These are phyloP conservation scores for Spisula subtruncata DNA, from an alignment of 2,888 invertebrate species.

Conservation along the genomic window DNA sequence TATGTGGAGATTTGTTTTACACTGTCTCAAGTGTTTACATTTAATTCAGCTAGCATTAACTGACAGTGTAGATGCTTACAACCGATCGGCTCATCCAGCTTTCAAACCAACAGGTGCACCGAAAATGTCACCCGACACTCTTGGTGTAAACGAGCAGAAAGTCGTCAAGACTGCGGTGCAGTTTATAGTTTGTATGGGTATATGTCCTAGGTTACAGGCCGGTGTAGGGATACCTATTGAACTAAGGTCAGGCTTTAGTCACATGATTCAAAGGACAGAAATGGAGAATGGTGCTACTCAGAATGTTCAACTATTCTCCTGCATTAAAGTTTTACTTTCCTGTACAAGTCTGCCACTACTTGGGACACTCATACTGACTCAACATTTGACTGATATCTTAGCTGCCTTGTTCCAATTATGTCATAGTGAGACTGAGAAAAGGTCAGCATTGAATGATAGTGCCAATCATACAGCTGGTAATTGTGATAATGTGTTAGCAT, in stretches of 20 bases:
- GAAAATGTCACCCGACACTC: slow-evolving; percentile 80
- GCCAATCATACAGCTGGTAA: too few species aligned
- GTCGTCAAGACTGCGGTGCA: slow-evolving; percentile 90
- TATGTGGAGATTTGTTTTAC: slow-evolving; percentile 73
- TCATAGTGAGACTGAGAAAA: not conserved
- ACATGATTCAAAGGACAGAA: slow-evolving; percentile 56
- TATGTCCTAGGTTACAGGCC: slow-evolving; percentile 91
- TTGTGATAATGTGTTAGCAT: not conserved
- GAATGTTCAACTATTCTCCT: slow-evolving; percentile 70
- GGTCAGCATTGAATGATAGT: not conserved
- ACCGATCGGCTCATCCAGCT: slow-evolving; percentile 25
- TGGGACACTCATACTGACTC: slow-evolving; percentile 89
- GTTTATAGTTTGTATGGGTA: slow-evolving; percentile 91
- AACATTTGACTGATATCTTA: slow-evolving; percentile 90
- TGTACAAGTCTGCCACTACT: slow-evolving; percentile 85
- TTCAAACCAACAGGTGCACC: slow-evolving; percentile 74
- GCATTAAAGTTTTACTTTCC: slow-evolving; percentile 73
- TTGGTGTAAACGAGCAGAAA: slow-evolving; percentile 92
- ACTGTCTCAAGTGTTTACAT: slow-evolving; percentile 72
- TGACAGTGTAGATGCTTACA: slow-evolving; percentile 55
- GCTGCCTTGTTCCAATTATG: slow-evolving; percentile 91
- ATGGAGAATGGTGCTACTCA: slow-evolving; percentile 44
- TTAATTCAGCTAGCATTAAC: slow-evolving; percentile 66
- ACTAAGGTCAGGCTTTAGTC: slow-evolving; percentile 88
- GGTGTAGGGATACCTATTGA: slow-evolving; percentile 90